Evolutionary conservation across 1,140 invertebrate genomes (phyloP), one percentile per base, ranked within the genome.

Genomic region (Leptonema lineaticorne): DNA sequence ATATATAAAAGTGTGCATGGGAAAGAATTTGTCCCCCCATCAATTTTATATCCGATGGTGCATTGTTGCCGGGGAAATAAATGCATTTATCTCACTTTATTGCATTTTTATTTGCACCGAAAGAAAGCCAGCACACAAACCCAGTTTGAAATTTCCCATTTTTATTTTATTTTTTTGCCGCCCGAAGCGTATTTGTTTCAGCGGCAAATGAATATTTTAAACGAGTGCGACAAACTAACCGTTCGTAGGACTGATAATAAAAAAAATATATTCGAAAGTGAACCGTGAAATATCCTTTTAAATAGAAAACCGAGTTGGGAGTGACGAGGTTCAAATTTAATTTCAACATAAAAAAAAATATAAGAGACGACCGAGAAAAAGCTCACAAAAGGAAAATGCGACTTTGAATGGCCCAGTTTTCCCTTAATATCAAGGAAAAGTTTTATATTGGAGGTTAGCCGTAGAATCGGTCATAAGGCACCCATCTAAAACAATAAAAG

Each of bases 401-500:
- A n/a, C 27, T 45, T 33, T n/a, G 45, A 18, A 37, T 62, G n/a
- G 4, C 24, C 33, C 22, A 64, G 18, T 46, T n/a, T n/a, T n/a
- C n/a, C n/a, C n/a, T n/a, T n/a, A n/a, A n/a, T n/a, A n/a, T n/a
- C n/a, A n/a, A 16, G 45, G 37, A 64, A 64, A 64, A 64, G 62
- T 64, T 64, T 64, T 64, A 64, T 64, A 64, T 64, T 26, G 20
- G 62, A 64, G 33, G 62, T 64, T 50, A 37, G 62, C 33, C 45
- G 62, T 50, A 37, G 50, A 46, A 64, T 64, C 33, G 62, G 62
- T 64, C 62, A 64, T 64, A 46, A 64, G 62, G 46, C 62, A 46
- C 45, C 62, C 62, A 64, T 64, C 62, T 64, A 29, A 64, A 64
- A 64, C 62, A 64, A 64, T 64, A 64, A 64, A 64, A 46, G 62